phyloP scores from a whole-genome alignment of 2,888 invertebrate genomes.

The Agrypnus murinus region DNA sequence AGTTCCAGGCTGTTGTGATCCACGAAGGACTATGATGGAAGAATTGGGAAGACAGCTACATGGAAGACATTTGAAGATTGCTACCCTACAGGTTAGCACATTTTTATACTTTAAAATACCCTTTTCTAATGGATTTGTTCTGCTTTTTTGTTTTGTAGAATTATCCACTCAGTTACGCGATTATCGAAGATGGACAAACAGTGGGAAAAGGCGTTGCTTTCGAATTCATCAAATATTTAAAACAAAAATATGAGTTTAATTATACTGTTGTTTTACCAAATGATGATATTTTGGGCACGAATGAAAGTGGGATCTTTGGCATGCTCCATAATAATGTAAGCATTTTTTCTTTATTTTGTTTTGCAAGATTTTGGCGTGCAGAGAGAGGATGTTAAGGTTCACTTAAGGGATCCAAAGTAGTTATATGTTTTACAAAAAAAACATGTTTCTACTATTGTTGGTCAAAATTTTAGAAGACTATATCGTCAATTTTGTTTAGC shows the following conservation, averaged over 20 bases:
- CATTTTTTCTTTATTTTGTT: too few species aligned
- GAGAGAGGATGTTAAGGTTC: too few species aligned
- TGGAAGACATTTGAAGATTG: constrained; percentile 36
- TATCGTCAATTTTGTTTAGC: too few species aligned
- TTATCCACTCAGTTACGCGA: constrained; percentile 75
- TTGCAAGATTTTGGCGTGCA: too few species aligned
- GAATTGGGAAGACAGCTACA: constrained; percentile 24
- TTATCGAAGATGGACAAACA: constrained; percentile 72
- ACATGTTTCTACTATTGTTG: too few species aligned
- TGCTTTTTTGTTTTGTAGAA: constrained; percentile 70
- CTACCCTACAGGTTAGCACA: constrained; percentile 42
- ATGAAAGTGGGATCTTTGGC: constrained; percentile 76
- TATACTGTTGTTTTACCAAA: constrained; percentile 78
- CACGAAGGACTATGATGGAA: not conserved
- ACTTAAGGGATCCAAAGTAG: too few species aligned
- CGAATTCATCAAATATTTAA: constrained; percentile 77
- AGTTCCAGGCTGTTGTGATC: not conserved
- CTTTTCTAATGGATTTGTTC: not conserved
- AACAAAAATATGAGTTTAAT: constrained; percentile 79
- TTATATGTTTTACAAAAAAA: too few species aligned
- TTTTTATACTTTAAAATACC: not conserved
- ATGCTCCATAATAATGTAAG: constrained; percentile 76
- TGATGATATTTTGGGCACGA: constrained; percentile 75
- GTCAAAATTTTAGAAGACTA: too few species aligned
- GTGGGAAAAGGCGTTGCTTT: constrained; percentile 81